Evolutionary conservation across 2,888 invertebrate species (phyloP).

Genomic region (Hemistola chrysoprasaria): DNA sequence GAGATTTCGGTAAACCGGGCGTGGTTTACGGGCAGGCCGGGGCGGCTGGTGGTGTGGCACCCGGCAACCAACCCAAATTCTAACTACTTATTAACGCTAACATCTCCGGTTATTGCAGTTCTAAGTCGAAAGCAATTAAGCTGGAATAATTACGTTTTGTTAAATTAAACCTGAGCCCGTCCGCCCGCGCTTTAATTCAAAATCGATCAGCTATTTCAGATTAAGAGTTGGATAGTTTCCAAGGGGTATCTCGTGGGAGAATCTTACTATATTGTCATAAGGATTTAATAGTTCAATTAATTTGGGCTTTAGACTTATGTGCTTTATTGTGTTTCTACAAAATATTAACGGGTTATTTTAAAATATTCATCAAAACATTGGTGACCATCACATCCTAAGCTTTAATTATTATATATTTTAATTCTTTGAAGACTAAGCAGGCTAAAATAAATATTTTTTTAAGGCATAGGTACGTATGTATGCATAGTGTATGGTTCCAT

Average conservation of each 20-base stretch:
- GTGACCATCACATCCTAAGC: too few relatives aligned
- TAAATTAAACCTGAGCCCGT: constrained; percentile 16
- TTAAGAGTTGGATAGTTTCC: constrained; percentile 27
- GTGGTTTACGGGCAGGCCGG: constrained; percentile 25
- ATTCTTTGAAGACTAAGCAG: too few relatives aligned
- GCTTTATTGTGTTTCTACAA: too few relatives aligned
- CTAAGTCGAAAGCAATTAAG: constrained; percentile 30
- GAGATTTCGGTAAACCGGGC: neutral
- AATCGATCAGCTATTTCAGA: constrained; percentile 29
- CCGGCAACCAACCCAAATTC: constrained; percentile 39
- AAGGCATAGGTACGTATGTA: too few relatives aligned
- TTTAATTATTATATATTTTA: too few relatives aligned
- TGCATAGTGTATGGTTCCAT: too few relatives aligned
- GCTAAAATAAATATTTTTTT: too few relatives aligned
- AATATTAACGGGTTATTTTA: too few relatives aligned
- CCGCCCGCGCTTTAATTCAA: constrained; percentile 21
- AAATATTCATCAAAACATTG: too few relatives aligned
- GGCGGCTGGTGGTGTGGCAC: too few relatives aligned
- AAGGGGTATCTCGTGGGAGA: constrained; percentile 11
- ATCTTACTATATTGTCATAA: constrained; percentile 17
- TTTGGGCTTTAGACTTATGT: too few relatives aligned
- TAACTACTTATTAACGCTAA: constrained; percentile 40
- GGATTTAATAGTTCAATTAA: constrained; percentile 8
- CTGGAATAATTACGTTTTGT: constrained; percentile 32
- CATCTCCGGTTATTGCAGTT: constrained; percentile 33